Conservation (phyloP, 2,797 vertebrate species). For the Sandelia bainsii region DNA sequence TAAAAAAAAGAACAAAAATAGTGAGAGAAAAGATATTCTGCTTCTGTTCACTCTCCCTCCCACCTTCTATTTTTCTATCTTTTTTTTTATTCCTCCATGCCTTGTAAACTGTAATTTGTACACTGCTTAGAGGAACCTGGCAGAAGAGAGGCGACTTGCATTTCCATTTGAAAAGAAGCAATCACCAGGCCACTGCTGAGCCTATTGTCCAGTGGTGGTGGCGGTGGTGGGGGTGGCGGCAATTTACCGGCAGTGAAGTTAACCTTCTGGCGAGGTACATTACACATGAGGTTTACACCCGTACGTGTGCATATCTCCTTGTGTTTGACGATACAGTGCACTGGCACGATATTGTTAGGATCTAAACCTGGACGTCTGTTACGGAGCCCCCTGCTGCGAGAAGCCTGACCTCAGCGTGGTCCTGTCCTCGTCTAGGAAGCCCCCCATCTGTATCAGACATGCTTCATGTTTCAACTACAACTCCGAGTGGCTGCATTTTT, state of each 20-base stretch:
- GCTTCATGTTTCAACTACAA: neutral
- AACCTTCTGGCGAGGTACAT: conserved; percentile 76
- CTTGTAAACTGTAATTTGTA: conserved; percentile 99
- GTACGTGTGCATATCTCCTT: conserved; percentile 29
- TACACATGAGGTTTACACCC: conserved; percentile 45
- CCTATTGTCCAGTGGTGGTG: conserved; percentile 92
- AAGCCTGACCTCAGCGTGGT: neutral
- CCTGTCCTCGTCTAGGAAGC: neutral
- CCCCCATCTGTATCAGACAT: neutral
- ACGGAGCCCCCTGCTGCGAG: neutral
- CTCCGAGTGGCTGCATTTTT: neutral
- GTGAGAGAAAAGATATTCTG: conserved; percentile 89
- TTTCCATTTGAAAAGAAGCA: conserved; percentile 99
- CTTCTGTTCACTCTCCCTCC: conserved; percentile 83
- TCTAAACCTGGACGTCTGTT: neutral
- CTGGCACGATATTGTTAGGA: conserved; percentile 8
- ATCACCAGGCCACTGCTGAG: conserved; percentile 98
- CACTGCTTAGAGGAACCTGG: conserved; percentile 93
- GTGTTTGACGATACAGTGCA: conserved; percentile 56
- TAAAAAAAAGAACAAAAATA: conserved; percentile 84
- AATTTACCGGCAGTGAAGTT: conserved; percentile 75
- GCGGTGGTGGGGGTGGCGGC: conserved; percentile 60
- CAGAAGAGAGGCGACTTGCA: conserved; percentile 90
- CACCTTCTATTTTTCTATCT: conserved; percentile 47
- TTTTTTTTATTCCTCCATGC: conserved; percentile 86